Percentiles rank a stretch among this genome's conserved stretches.
phyloP scores from a whole-genome alignment of 1,140 invertebrate species.

The Saxidomus purpurata region DNA sequence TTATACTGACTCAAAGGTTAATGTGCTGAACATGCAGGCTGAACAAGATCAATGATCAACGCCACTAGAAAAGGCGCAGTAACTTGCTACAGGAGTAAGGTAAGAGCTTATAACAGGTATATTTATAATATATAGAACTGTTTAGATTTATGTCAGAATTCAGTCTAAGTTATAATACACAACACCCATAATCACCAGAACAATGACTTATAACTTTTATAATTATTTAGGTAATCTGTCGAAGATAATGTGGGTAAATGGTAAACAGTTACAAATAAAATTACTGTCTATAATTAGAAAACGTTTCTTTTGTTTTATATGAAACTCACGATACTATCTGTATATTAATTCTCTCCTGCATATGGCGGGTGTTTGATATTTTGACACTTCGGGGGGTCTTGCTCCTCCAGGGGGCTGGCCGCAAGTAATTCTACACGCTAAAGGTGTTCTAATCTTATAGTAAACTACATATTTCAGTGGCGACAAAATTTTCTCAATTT shows the following conservation, averaged over 20 bases:
- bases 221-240: slow-evolving; percentile 14
- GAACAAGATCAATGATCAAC: too few relatives aligned
- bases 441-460: slow-evolving; percentile 20
- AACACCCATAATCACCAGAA: background rate
- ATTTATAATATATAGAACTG: background rate
- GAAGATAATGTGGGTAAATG: background rate
- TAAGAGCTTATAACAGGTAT: too few relatives aligned
- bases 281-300: background rate
- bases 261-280: slow-evolving; percentile 23
- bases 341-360: background rate
- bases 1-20: too few relatives aligned
- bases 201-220: slow-evolving; percentile 10
- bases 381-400: slow-evolving; percentile 16
- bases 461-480: background rate
- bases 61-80: too few relatives aligned
- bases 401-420: slow-evolving; percentile 9
- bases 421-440: slow-evolving; percentile 3
- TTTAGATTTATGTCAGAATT: slow-evolving; percentile 24
- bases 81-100: too few relatives aligned
- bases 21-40: too few relatives aligned
- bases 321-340: background rate
- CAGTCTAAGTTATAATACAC: slow-evolving; percentile 8
- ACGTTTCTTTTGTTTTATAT: slow-evolving; percentile 9
- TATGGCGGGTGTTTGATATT: background rate
- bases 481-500: background rate